Percentiles rank a stretch among this genome's conserved stretches.
Evolutionary conservation across 2,113 vertebrate species (phyloP).

Genomic region (Scopus umbretta): DNA sequence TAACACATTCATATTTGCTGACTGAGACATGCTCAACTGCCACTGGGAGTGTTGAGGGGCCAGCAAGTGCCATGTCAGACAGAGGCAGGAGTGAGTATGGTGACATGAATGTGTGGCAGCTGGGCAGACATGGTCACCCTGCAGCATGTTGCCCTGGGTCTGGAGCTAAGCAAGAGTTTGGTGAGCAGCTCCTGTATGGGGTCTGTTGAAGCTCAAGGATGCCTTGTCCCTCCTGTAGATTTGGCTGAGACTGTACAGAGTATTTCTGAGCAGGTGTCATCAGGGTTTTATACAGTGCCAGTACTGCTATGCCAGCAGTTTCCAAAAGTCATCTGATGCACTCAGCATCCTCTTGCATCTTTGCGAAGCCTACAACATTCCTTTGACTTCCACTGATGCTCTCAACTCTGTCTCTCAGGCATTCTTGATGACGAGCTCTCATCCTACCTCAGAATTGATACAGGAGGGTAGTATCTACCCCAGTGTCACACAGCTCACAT

Average conservation of each 20-base stretch:
- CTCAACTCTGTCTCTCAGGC: background rate
- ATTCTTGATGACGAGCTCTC: background rate
- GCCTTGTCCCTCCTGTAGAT: background rate
- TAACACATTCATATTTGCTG: too few species aligned
- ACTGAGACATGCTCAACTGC: too few species aligned
- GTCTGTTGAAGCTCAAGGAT: background rate
- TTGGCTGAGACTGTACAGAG: background rate
- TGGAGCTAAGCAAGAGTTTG: background rate
- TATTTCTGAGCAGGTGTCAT: background rate
- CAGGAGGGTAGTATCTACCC: background rate
- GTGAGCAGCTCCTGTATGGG: background rate
- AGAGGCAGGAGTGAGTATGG: background rate
- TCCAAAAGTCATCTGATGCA: background rate
- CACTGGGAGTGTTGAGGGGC: background rate
- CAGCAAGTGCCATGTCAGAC: background rate
- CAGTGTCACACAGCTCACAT: background rate
- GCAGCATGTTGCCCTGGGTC: background rate
- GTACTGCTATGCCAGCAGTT: background rate
- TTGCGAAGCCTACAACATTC: background rate
- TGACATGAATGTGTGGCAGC: background rate
- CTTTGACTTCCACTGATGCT: background rate
- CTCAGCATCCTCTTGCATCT: background rate
- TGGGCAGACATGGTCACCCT: background rate
- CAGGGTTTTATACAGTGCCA: background rate
- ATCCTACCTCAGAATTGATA: background rate